Base-by-base conservation (phyloP, 2,113 vertebrate species). In the Hyperopisus bebe region DNA sequence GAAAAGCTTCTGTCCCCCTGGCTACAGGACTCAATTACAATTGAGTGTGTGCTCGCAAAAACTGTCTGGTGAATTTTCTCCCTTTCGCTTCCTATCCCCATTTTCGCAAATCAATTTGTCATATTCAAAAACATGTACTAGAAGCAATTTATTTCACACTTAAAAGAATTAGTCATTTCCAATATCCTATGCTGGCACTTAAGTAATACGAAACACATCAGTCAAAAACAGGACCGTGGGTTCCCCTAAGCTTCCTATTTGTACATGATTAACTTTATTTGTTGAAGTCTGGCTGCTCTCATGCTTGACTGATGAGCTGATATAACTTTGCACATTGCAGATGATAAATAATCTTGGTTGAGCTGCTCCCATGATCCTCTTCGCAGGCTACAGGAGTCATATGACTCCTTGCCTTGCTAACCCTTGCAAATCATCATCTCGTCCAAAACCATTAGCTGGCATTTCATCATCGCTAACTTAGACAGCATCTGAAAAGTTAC, bases 111-210 rank as follows among this genome's bases (percentile, higher is more conserved):
- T 95, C 95, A 95, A 95, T 95, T 95, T 95, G 94, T 96, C 93
- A 94, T 95, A 95, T 95, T 95, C 94, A 91, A 90, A 66, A 91
- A 93, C 94, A 82, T 92, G 93, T 93, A 94, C 92, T 93, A 95
- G 91, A 95, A 93, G 94, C 95, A 95, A 96, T 96, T 94, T 95
- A 96, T 95, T 95, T 94, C 93, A 95, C 95, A 95, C 93, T 93
- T 93, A 91, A 92, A 93, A 94, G 93, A 95, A 95, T 95, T 94
- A 94, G 93, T 95, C 92, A 91, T 95, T 95, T 94, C 93, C 94
- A 92, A 93, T 94, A 94, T 94, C 90, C 92, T 92, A 93, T 93
- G 94, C 94, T 95, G 95, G 95, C 94, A 94, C 94, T 94, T 94
- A 92, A 95, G 93, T 92, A 88, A 58, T 39, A 48, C 24, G 48